Percentiles rank a stretch among this genome's conserved stretches.
Conservation (phyloP, 2,888 invertebrate species). For the Galerucella calmariensis region DNA sequence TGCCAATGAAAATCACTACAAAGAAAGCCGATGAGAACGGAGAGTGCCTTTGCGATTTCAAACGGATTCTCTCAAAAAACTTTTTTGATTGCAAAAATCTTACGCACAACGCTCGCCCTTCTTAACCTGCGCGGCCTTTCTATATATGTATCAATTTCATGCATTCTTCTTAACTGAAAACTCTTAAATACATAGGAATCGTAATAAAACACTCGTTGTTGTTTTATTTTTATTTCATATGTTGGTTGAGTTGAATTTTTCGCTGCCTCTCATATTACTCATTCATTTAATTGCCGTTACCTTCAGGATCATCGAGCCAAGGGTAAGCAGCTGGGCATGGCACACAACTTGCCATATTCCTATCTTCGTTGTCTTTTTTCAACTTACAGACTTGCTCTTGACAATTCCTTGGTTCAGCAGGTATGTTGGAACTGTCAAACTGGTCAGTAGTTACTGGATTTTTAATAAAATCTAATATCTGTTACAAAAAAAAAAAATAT, state of each 20-base stretch:
- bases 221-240: not conserved
- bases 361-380: slow-evolving; percentile 47
- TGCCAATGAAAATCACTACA: too few species aligned
- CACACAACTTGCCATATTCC: slow-evolving; percentile 63
- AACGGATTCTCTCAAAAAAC: too few species aligned
- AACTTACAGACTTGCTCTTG: slow-evolving; percentile 52
- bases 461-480: slow-evolving; percentile 63
- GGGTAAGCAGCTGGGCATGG: slow-evolving; percentile 65
- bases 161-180: too few species aligned
- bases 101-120: too few species aligned
- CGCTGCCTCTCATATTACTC: too few species aligned
- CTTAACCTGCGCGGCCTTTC: too few species aligned
- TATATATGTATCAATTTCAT: too few species aligned
- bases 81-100: too few species aligned
- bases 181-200: too few species aligned
- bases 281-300: slow-evolving; percentile 41
- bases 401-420: slow-evolving; percentile 47
- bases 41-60: too few species aligned
- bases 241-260: not conserved
- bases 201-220: too few species aligned
- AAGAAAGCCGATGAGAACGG: too few species aligned
- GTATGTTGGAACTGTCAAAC: slow-evolving; percentile 46
- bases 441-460: slow-evolving; percentile 59
- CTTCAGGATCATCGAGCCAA: slow-evolving; percentile 65
- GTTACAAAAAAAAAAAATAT: slow-evolving; percentile 28